Conservation (phyloP, 2,113 vertebrate genomes). For the Octodon degus region DNA sequence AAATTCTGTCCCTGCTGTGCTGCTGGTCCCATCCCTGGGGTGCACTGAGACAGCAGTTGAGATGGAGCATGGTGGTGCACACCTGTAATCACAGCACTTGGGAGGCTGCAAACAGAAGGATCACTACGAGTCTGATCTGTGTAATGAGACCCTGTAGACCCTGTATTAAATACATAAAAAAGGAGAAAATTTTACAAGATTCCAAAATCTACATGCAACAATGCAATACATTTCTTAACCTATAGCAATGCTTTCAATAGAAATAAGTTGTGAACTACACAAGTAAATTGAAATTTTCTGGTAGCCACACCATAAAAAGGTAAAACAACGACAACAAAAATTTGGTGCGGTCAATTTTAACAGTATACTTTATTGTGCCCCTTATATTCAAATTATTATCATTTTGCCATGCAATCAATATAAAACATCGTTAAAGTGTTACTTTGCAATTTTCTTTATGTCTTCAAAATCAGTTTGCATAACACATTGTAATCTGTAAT, state of each 20-base stretch:
- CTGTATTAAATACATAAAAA: too few relatives aligned
- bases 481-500: background rate
- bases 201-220: slow-evolving; percentile 63
- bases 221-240: slow-evolving; percentile 49
- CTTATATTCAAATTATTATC: background rate
- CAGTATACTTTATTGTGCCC: background rate
- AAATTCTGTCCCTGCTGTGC: slow-evolving; percentile 53
- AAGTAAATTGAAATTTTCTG: background rate
- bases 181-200: slow-evolving; percentile 74
- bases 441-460: slow-evolving; percentile 1
- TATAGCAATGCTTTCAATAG: slow-evolving; percentile 13
- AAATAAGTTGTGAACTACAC: background rate
- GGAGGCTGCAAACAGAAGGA: too few relatives aligned
- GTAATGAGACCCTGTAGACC: too few relatives aligned
- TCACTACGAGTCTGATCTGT: too few relatives aligned
- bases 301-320: background rate
- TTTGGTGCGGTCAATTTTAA: slow-evolving; percentile 14
- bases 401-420: background rate
- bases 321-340: background rate
- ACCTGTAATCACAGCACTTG: too few relatives aligned
- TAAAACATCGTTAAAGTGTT: background rate
- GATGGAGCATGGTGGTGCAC: too few relatives aligned
- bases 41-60: too few relatives aligned
- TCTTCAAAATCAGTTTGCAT: slow-evolving; percentile 5
- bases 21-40: too few relatives aligned